Conservation (phyloP, 2,888 invertebrate genomes). For the Troilus luridus region DNA sequence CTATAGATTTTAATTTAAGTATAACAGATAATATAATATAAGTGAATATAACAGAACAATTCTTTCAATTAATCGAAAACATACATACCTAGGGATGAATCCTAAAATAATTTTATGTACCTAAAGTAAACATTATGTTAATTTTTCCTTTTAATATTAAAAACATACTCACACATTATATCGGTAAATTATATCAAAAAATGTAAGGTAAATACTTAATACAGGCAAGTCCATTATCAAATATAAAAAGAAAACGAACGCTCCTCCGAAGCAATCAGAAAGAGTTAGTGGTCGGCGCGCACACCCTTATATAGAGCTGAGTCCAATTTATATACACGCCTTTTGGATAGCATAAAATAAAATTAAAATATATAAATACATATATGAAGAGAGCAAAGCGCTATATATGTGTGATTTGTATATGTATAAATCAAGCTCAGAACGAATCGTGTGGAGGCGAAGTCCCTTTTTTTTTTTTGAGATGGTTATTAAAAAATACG, state of each 20-base stretch:
- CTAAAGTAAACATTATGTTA: too few species aligned
- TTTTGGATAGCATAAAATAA: not conserved
- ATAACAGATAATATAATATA: too few species aligned
- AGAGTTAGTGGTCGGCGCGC: not conserved
- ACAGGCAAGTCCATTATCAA: not conserved
- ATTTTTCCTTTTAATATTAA: too few species aligned
- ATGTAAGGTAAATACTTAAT: not conserved
- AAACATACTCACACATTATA: too few species aligned
- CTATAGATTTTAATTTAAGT: too few species aligned
- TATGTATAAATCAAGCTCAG: not conserved
- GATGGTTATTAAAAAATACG: not conserved
- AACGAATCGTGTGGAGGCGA: not conserved
- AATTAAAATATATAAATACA: not conserved
- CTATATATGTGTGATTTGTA: not conserved
- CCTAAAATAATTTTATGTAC: too few species aligned
- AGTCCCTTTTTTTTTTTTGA: not conserved
- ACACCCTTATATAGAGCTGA: not conserved
- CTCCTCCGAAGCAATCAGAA: not conserved
- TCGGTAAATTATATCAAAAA: too few species aligned
- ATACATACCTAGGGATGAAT: too few species aligned
- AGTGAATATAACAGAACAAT: too few species aligned
- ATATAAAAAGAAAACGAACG: not conserved
- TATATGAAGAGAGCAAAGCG: not conserved
- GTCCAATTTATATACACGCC: not conserved
- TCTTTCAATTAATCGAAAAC: too few species aligned